Base-by-base conservation (phyloP, 1,140 invertebrate genomes). In the Phymorhynchus buccinoides region DNA sequence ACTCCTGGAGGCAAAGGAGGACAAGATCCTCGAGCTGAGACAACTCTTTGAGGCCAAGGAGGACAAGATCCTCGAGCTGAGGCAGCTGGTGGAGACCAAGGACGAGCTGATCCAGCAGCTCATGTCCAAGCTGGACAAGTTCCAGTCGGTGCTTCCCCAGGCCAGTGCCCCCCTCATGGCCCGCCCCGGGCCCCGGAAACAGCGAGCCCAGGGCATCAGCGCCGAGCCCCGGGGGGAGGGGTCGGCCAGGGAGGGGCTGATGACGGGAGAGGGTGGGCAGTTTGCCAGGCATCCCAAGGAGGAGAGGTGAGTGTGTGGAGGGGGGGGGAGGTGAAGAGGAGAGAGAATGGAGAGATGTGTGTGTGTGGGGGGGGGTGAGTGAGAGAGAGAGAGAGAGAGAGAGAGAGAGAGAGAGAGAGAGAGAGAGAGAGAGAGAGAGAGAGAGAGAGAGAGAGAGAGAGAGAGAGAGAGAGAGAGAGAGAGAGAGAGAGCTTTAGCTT, bases 171-270 rank as follows among this genome's bases (percentile, higher is more conserved):
- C 86, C 22, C 35, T 85, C 27, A 80, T 88, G 30, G 42, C 78
- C 6, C n/a, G n/a, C 22, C 12, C 14, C 0, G 90, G 87, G 0
- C 89, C 90, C 88, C 93, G 96, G 89, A 96, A 96, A 89, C 96
- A 97, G 91, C 94, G 97, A 84, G 97, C 97, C 16, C 96, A 97
- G 93, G 98, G 98, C 81, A 99, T 99, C 86, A 98, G 97, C 0
- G 98, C 97, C 42, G 98, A 98, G 90, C 97, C 98, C 0, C 97
- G 96, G 89, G 95, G 87, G 95, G 96, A 0, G 95, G 96, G 90
- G 62, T 83, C 0, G 62, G 48, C 1, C 84, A 88, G n/a, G 85
- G 86, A 78, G 89, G 88, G 84, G 87, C 35, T 91, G 91, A 85
- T 82, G 86, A 18, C 85, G 86, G 48, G 88, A 85, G 91, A 91